phyloP scores from a whole-genome alignment of 2,113 vertebrate genomes.

The Podarcis muralis region DNA sequence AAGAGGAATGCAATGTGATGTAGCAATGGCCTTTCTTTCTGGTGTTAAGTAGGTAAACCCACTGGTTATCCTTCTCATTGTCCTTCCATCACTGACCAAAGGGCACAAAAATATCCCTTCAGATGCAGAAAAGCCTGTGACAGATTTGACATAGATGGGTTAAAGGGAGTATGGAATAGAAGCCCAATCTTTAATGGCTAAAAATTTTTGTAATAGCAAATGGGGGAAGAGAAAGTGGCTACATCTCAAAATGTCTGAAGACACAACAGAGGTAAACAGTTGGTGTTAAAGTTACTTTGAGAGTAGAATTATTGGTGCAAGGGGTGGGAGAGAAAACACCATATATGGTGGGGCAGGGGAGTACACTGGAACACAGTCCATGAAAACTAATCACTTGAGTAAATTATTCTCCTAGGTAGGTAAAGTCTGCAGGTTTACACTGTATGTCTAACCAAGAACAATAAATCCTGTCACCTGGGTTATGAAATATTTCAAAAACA shows the following conservation, averaged over 20 bases:
- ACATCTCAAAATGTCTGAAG: not conserved
- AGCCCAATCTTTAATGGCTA: not conserved
- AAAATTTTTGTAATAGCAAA: not conserved
- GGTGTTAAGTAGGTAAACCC: not conserved
- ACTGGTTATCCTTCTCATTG: not conserved
- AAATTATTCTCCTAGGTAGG: not conserved
- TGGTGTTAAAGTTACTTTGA: not conserved
- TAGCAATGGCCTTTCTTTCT: not conserved
- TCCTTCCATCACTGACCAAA: not conserved
- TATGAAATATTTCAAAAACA: not conserved
- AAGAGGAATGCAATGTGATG: not conserved
- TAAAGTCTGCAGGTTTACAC: not conserved
- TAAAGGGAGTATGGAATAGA: not conserved
- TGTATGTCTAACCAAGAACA: not conserved
- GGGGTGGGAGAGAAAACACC: not conserved
- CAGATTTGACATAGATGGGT: not conserved
- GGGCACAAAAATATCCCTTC: not conserved
- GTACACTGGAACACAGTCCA: not conserved
- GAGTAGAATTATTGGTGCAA: not conserved
- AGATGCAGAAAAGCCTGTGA: not conserved
- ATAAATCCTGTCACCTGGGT: fast-evolving
- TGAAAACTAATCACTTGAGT: not conserved
- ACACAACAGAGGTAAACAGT: not conserved
- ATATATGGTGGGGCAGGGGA: not conserved
- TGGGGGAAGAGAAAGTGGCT: not conserved